A percentile compares a stretch with the other conserved stretches of the same genome.
Evolutionary conservation across 2,888 invertebrate species (phyloP).

Genomic region (Eupithecia inturbata): DNA sequence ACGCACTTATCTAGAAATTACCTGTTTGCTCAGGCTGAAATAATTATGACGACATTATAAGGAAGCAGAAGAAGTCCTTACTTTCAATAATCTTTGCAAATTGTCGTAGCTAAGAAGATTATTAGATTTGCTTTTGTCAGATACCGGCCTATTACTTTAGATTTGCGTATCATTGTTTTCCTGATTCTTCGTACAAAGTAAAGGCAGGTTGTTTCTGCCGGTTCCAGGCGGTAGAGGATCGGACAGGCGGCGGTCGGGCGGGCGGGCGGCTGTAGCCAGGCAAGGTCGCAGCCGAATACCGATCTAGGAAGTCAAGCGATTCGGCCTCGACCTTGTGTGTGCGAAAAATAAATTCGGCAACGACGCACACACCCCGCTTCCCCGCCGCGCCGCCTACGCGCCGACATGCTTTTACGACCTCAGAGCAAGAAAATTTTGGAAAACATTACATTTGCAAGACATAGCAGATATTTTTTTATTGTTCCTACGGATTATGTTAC

Average conservation of each 20-base stretch:
- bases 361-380: slow-evolving; percentile 58
- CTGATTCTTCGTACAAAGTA: slow-evolving; percentile 7
- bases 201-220: slow-evolving; percentile 19
- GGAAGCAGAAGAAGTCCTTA: slow-evolving; percentile 5
- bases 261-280: slow-evolving; percentile 48
- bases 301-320: slow-evolving; percentile 81
- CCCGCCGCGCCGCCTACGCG: slow-evolving; percentile 45
- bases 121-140: background rate
- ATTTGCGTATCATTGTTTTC: background rate
- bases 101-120: background rate
- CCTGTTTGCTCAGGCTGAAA: slow-evolving; percentile 30
- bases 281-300: slow-evolving; percentile 49
- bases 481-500: background rate
- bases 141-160: background rate
- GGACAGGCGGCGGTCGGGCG: slow-evolving; percentile 34
- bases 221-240: slow-evolving; percentile 26
- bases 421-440: slow-evolving; percentile 13
- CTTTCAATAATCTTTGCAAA: slow-evolving; percentile 14
- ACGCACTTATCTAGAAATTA: slow-evolving; percentile 39
- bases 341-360: slow-evolving; percentile 78
- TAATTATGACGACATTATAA: slow-evolving; percentile 24
- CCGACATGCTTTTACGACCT: slow-evolving; percentile 28
- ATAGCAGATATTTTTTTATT: background rate
- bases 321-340: slow-evolving; percentile 79
- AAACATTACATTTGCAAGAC: no score